phyloP scores from a whole-genome alignment of 2,113 vertebrate species.

The Hyla sarda region DNA sequence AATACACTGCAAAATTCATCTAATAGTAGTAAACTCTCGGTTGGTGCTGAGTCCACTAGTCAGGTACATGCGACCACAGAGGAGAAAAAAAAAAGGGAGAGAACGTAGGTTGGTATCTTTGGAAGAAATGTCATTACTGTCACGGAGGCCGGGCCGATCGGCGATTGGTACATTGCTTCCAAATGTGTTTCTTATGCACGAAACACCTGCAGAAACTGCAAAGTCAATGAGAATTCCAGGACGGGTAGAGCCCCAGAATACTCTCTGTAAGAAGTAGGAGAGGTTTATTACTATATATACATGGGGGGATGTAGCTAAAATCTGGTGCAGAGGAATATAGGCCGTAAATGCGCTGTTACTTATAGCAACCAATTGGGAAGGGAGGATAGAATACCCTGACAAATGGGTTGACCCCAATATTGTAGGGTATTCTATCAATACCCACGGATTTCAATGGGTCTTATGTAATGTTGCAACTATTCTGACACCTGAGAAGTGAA shows the following conservation, averaged over 20 bases:
- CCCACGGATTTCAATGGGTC: no score
- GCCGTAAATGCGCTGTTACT: not conserved
- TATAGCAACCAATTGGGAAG: not conserved
- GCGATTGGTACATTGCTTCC: constrained; percentile 70
- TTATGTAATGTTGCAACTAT: no score
- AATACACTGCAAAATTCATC: not conserved
- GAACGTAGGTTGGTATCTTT: constrained; percentile 60
- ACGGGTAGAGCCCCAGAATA: not conserved
- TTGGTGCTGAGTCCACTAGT: not conserved
- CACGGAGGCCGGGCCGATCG: constrained; percentile 65
- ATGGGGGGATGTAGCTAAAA: not conserved
- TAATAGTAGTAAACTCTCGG: not conserved
- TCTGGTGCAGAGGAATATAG: not conserved
- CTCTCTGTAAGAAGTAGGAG: not conserved
- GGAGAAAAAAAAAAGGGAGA: constrained; percentile 58
- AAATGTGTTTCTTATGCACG: constrained; percentile 73
- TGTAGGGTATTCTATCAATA: no score
- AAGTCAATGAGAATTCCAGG: constrained; percentile 5
- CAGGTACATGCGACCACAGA: constrained; percentile 1
- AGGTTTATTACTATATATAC: not conserved
- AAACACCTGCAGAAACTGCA: constrained; percentile 47
- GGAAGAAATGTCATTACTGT: constrained; percentile 75
- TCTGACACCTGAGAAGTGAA: no score
- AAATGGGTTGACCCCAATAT: not conserved
- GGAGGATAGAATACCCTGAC: no score